Conservation (phyloP, 2,888 invertebrate genomes). For the Pseudococcus jackbeardsleyi region DNA sequence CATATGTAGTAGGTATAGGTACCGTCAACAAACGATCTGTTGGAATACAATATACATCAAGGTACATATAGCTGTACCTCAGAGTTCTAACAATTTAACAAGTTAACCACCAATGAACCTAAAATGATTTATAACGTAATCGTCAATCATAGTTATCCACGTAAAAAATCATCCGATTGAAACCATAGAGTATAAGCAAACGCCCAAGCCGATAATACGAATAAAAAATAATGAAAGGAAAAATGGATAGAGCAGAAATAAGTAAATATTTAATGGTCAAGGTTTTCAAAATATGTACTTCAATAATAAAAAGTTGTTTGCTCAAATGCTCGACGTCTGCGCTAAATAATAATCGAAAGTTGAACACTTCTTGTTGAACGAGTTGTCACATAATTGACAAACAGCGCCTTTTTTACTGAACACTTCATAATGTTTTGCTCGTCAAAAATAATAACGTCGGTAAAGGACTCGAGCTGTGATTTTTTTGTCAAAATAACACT, state of each 20-base stretch:
- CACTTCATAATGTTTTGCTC: neutral
- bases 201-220: neutral
- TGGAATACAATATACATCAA: too few relatives aligned
- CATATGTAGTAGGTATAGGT: neutral
- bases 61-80: too few relatives aligned
- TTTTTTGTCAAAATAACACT: slow-evolving; percentile 2
- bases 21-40: too few relatives aligned
- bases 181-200: neutral
- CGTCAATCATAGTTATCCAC: too few relatives aligned
- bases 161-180: neutral
- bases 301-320: slow-evolving; percentile 27
- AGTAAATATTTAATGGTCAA: slow-evolving; percentile 27
- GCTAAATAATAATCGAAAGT: slow-evolving; percentile 24
- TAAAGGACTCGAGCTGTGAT: neutral
- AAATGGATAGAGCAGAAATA: neutral
- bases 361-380: slow-evolving; percentile 35
- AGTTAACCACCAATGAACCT: too few relatives aligned
- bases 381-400: slow-evolving; percentile 42
- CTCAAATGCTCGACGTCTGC: slow-evolving; percentile 27
- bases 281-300: slow-evolving; percentile 35
- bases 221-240: slow-evolving; percentile 15
- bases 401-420: neutral
- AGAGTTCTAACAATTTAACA: too few relatives aligned
- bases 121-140: too few relatives aligned
- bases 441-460: neutral